Base-by-base conservation (phyloP, 2,113 vertebrate species). In the Sturnus vulgaris region DNA sequence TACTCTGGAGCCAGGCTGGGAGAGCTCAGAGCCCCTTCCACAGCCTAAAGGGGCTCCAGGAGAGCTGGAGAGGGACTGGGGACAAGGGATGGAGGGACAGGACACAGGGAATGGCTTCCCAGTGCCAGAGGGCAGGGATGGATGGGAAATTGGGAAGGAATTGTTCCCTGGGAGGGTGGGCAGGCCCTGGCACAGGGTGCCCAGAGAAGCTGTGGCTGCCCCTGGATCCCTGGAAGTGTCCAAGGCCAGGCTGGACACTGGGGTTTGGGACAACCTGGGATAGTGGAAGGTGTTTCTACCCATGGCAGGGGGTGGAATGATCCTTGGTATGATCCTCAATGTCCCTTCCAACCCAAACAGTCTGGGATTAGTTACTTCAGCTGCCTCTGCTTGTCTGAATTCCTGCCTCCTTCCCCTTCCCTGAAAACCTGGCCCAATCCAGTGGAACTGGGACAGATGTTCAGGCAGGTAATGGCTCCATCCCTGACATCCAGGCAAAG, bases 61-160 rank as follows among this genome's bases (percentile, higher is more conserved):
- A 61, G 55, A 78, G 72, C 63, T 60, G 53, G 37, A 69, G 64
- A 78, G 72, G 39, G 28, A 46, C 55, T 46, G 4, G 33, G 84
- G 39, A 68, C 33, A 44, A 46, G 39, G 37, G 3, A 7, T 47
- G 49, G n/a, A 64, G n/a, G 11, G 27, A 5, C 23, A 73, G 49
- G 33, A 55, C 57, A 14, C 8, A 22, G 68, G 57, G 49, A 64
- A 84, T 33, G 69, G 81, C 49, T 37, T 37, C 28, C 7, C 13
- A 55, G 0, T 84, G 49, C 14, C 57, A 72, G 22, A 46, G 18
- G 21, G 47, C 39, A 71, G 66, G 47, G 16, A 0, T 3, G 0
- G 39, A 31, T 63, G 57, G 57, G 68, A 33, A 7, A 7, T 3
- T 83, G 57, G 37, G 33, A 4, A 71, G 68, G 68, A 72, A 71